phyloP scores from a whole-genome alignment of 2,113 vertebrate species.

The Lutjanus erythropterus region DNA sequence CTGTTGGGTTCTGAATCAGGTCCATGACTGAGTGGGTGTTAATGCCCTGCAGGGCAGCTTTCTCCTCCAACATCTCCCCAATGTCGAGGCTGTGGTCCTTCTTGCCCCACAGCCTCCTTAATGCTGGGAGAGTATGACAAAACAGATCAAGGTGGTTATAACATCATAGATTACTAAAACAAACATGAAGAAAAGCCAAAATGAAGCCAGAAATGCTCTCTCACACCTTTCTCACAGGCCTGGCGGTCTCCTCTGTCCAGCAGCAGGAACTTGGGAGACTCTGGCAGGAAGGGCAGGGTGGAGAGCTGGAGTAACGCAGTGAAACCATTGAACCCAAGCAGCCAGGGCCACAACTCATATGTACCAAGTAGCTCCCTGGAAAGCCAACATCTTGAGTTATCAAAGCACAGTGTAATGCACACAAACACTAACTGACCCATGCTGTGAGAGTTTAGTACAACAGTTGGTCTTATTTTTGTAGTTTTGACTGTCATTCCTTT shows the following conservation, averaged over 20 bases:
- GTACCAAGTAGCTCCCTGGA: slow-evolving; percentile 87
- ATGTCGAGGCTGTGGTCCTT: slow-evolving; percentile 81
- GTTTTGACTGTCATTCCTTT: too few species aligned
- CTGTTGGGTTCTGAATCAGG: slow-evolving; percentile 74
- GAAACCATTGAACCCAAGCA: slow-evolving; percentile 81
- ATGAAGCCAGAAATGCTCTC: background rate
- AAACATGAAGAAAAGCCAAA: background rate
- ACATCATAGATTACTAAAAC: background rate
- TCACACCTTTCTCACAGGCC: slow-evolving; percentile 84
- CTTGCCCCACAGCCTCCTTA: slow-evolving; percentile 84
- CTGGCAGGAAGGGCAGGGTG: slow-evolving; percentile 87
- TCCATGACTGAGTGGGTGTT: slow-evolving; percentile 75
- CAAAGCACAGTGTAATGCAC: background rate
- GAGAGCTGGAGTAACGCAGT: slow-evolving; percentile 85
- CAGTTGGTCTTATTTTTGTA: background rate
- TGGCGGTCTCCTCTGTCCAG: slow-evolving; percentile 84
- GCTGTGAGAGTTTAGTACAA: background rate
- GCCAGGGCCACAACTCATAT: slow-evolving; percentile 83
- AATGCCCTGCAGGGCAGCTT: slow-evolving; percentile 72
- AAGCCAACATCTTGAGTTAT: slow-evolving; percentile 20
- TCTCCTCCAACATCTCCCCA: slow-evolving; percentile 87
- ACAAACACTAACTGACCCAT: background rate
- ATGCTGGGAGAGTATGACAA: slow-evolving; percentile 71
- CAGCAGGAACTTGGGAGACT: slow-evolving; percentile 89
- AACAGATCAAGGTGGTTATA: background rate